phyloP scores from a whole-genome alignment of 2,113 vertebrate species.

The Pithys albifrons region DNA sequence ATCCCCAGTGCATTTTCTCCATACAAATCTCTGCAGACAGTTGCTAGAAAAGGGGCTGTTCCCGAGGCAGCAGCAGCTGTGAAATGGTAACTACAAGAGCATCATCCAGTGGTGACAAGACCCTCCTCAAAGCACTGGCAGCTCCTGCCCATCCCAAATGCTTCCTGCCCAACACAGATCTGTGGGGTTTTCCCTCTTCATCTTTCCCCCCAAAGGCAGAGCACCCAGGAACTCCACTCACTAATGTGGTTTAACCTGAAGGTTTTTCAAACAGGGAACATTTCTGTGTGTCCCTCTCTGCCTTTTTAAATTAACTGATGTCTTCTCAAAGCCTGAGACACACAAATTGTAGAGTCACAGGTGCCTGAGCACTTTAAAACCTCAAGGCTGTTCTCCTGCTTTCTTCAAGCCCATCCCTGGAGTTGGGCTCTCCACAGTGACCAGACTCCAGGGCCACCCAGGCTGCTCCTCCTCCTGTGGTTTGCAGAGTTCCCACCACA shows the following conservation, averaged over 20 bases:
- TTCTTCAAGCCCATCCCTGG: background rate
- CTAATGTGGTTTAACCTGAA: background rate
- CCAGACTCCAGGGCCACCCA: background rate
- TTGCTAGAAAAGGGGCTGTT: background rate
- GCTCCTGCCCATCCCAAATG: background rate
- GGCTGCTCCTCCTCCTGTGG: background rate
- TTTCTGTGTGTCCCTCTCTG: background rate
- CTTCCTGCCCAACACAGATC: rapidly evolving
- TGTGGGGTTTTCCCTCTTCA: background rate
- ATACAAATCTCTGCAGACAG: background rate
- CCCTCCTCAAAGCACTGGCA: background rate
- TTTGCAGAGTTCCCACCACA: background rate
- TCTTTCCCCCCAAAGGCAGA: background rate
- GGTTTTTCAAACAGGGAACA: background rate
- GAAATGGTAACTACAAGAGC: background rate
- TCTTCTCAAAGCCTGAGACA: background rate
- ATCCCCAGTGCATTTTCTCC: background rate
- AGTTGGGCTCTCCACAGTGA: background rate
- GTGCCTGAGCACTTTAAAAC: background rate
- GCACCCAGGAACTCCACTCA: background rate
- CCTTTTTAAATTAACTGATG: background rate
- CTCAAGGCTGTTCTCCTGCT: background rate
- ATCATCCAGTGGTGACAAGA: background rate
- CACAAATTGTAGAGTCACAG: rapidly evolving
- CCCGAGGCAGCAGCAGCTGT: background rate